Evolutionary conservation across 2,888 invertebrate species (phyloP).

Genomic region (Hesperia comma): DNA sequence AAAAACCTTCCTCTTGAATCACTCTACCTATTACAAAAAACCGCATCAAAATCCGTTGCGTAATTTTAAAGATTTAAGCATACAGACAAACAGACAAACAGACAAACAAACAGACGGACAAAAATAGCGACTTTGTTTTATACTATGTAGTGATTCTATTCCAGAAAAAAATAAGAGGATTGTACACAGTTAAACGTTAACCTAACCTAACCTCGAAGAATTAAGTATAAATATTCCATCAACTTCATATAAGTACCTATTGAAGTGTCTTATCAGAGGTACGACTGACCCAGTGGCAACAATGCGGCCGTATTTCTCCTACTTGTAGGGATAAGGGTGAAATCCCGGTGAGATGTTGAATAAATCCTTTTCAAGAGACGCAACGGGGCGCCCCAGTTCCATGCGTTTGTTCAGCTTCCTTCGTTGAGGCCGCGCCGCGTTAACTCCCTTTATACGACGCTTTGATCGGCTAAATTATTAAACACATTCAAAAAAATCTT

Average conservation of each 20-base stretch:
- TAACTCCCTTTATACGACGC: not conserved
- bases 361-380: constrained; percentile 29
- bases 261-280: not conserved
- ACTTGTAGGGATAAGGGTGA: constrained; percentile 8
- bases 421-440: not conserved
- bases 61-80: no score
- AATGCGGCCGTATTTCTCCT: not conserved
- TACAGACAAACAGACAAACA: no score
- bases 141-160: no score
- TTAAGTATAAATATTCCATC: not conserved
- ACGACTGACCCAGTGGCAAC: not conserved
- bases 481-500: no score
- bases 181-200: no score
- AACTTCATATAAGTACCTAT: not conserved
- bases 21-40: no score
- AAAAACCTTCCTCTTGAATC: no score
- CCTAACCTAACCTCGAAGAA: no score
- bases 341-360: constrained; percentile 17
- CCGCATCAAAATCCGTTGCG: no score
- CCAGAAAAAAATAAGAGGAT: no score
- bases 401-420: constrained; percentile 4
- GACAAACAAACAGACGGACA: no score
- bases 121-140: no score
- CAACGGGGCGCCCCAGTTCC: constrained; percentile 19
- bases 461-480: constrained; percentile 8